Conservation (phyloP, 2,113 vertebrate genomes). For the Pollachius pollachius region DNA sequence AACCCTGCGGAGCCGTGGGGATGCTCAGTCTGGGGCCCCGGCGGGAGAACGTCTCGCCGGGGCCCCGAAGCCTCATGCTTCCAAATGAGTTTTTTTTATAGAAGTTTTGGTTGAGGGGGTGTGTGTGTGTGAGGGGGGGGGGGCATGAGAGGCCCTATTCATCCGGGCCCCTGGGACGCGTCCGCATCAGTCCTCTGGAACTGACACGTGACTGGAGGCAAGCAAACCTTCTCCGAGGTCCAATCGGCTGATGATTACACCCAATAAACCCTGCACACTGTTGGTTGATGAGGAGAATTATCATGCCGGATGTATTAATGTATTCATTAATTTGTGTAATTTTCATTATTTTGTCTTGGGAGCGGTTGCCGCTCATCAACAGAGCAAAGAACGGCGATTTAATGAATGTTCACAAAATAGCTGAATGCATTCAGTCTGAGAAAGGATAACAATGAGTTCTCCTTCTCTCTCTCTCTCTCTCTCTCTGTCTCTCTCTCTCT, state of each 20-base stretch:
- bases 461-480: slow-evolving; percentile 10
- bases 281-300: slow-evolving; percentile 38
- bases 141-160: slow-evolving; percentile 16
- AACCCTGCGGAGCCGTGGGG: too few species aligned
- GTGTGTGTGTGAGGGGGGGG: too few species aligned
- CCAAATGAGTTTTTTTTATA: too few species aligned
- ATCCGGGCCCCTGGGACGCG: slow-evolving; percentile 16
- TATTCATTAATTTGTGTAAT: slow-evolving; percentile 44
- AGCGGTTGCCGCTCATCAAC: slow-evolving; percentile 12
- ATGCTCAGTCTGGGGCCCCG: too few species aligned
- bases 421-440: slow-evolving; percentile 35
- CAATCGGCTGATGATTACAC: slow-evolving; percentile 47
- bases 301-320: slow-evolving; percentile 37
- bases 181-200: slow-evolving; percentile 36
- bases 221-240: slow-evolving; percentile 32
- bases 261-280: slow-evolving; percentile 32
- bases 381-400: slow-evolving; percentile 29
- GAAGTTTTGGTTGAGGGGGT: too few species aligned
- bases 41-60: too few species aligned
- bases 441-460: slow-evolving; percentile 17
- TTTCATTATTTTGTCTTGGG: slow-evolving; percentile 24
- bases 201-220: slow-evolving; percentile 16
- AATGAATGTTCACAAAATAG: slow-evolving; percentile 32
- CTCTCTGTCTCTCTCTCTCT: not conserved
- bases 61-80: too few species aligned